Evolutionary conservation across 1,140 invertebrate species (phyloP).

Genomic region (Meteorus sp.): DNA sequence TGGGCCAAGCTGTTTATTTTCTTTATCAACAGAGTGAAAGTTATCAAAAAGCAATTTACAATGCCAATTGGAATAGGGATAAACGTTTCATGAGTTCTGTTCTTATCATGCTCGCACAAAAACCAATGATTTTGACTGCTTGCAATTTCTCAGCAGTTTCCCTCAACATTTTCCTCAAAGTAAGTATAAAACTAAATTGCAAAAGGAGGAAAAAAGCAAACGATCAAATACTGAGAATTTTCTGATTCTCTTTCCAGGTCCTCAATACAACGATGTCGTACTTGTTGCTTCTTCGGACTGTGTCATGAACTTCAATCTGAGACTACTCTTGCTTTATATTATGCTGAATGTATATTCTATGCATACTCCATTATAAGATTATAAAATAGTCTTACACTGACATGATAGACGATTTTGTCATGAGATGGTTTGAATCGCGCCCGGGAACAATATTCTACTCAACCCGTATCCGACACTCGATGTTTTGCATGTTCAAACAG

Average conservation of each 20-base stretch:
- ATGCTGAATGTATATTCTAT: no score
- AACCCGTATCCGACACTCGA: no score
- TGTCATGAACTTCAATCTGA: no score
- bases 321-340: no score
- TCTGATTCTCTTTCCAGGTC: constrained; percentile 8
- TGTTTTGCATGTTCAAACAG: no score
- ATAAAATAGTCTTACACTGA: no score
- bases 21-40: constrained; percentile 15
- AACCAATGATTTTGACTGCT: constrained; percentile 29
- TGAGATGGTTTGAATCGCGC: no score
- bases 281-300: constrained; percentile 15
- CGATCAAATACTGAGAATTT: background rate
- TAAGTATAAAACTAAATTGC: constrained; percentile 13
- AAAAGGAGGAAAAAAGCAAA: background rate
- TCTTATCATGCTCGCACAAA: constrained; percentile 31
- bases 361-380: no score
- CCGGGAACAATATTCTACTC: no score
- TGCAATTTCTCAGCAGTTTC: constrained; percentile 28
- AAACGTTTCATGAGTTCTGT: constrained; percentile 19
- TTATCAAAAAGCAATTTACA: constrained; percentile 16
- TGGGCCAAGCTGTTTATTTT: background rate
- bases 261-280: constrained; percentile 14
- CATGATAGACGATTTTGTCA: no score
- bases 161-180: constrained; percentile 32
- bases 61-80: constrained; percentile 24